phyloP scores from a whole-genome alignment of 2,888 invertebrate species.

The Phasia obesa region DNA sequence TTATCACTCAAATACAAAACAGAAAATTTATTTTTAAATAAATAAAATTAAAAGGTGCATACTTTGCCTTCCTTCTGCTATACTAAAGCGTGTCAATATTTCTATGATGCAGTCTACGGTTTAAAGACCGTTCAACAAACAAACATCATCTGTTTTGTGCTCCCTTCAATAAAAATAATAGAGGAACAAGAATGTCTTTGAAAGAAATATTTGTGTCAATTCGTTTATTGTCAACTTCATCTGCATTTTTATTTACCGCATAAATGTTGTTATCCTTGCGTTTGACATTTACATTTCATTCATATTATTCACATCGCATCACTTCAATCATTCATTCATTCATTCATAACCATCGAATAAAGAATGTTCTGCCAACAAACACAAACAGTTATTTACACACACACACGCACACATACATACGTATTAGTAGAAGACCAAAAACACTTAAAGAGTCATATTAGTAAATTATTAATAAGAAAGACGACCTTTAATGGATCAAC shows the following conservation, averaged over 20 bases:
- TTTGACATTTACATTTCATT: conserved; percentile 70
- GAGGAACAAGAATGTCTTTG: conserved; percentile 30
- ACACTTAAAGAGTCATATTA: conserved; percentile 66
- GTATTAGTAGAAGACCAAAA: too few relatives aligned
- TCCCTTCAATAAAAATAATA: conserved; percentile 4
- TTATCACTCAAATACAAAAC: conserved; percentile 43
- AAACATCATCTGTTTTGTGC: conserved; percentile 63
- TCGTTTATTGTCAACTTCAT: conserved; percentile 66
- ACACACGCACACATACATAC: background rate
- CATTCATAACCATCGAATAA: conserved; percentile 54
- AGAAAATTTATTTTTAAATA: conserved; percentile 31
- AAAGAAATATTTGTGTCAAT: conserved; percentile 69
- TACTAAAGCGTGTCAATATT: conserved; percentile 65
- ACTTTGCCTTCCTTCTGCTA: background rate
- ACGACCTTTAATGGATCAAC: conserved; percentile 46
- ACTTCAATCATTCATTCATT: conserved; percentile 50
- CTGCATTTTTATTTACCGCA: conserved; percentile 71
- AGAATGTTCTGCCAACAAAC: background rate
- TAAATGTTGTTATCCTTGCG: conserved; percentile 69
- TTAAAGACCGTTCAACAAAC: conserved; percentile 30
- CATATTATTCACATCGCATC: conserved; percentile 48
- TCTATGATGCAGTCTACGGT: conserved; percentile 22
- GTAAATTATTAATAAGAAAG: conserved; percentile 60
- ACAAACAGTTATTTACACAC: conserved; percentile 40
- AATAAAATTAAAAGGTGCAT: conserved; percentile 65